Conservation (phyloP, 2,888 invertebrate genomes). For the Erynnis tages region DNA sequence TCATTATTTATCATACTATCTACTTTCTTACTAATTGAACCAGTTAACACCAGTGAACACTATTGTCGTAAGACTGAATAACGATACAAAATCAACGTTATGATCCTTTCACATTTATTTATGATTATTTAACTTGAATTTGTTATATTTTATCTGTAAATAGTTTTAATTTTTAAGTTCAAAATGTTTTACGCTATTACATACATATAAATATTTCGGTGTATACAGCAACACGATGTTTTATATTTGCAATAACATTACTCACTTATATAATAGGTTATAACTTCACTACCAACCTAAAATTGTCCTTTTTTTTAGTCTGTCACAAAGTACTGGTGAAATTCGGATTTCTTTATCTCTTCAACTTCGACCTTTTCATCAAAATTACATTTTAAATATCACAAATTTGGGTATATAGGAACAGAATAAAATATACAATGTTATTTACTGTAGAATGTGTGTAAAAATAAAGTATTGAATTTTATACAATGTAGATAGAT, state of each 20-base stretch:
- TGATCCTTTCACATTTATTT: neutral
- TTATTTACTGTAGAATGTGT: conserved; percentile 37
- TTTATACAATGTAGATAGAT: conserved; percentile 51
- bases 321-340: too few species aligned
- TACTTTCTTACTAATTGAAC: neutral
- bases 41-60: neutral
- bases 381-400: conserved; percentile 25
- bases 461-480: conserved; percentile 60
- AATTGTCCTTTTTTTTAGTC: too few species aligned
- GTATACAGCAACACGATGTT: too few species aligned
- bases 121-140: neutral
- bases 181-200: too few species aligned
- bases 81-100: neutral
- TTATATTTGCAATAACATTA: too few species aligned
- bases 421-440: conserved; percentile 23
- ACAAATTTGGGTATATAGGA: conserved; percentile 28
- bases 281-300: too few species aligned
- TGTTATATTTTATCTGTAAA: neutral
- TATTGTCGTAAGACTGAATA: conserved; percentile 1
- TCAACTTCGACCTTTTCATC: too few species aligned
- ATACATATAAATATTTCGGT: too few species aligned
- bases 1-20: too few species aligned
- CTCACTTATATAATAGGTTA: too few species aligned
- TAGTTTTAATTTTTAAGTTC: neutral
- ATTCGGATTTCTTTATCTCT: too few species aligned